Evolutionary conservation across 2,888 invertebrate genomes (phyloP).

Genomic region (Patella depressa): DNA sequence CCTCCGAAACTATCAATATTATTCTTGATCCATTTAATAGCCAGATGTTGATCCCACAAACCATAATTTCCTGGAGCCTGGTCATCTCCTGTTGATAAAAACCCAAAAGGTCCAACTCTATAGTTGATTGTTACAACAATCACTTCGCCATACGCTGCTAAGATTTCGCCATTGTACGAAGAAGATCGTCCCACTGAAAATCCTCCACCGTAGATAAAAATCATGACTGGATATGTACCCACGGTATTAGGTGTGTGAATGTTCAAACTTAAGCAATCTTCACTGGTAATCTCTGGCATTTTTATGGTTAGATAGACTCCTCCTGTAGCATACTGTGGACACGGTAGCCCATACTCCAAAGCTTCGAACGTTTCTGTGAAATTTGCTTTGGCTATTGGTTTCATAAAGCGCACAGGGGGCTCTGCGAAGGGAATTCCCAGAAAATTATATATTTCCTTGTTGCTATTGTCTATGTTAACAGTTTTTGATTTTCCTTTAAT

Average conservation of each 20-base stretch:
- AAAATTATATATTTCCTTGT: background rate
- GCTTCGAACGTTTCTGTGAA: conserved; percentile 80
- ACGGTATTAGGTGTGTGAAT: conserved; percentile 44
- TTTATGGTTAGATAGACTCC: background rate
- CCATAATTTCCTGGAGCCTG: conserved; percentile 54
- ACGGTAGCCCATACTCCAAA: conserved; percentile 86
- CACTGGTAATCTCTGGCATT: conserved; percentile 30
- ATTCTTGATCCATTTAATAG: conserved; percentile 50
- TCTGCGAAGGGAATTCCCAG: conserved; percentile 64
- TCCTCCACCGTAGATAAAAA: conserved; percentile 48
- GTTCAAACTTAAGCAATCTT: conserved; percentile 53
- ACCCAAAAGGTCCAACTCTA: conserved; percentile 50
- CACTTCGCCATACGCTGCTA: conserved; percentile 39
- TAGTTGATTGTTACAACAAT: conserved; percentile 53
- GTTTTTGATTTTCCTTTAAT: background rate
- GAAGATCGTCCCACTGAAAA: conserved; percentile 42
- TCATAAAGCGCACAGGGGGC: conserved; percentile 76
- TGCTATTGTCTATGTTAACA: background rate
- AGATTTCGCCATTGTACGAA: conserved; percentile 42
- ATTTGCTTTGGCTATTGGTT: conserved; percentile 47
- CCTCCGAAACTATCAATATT: conserved; percentile 49
- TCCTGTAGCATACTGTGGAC: conserved; percentile 76
- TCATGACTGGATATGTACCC: conserved; percentile 35
- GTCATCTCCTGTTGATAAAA: conserved; percentile 46
- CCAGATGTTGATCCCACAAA: conserved; percentile 52